Base-by-base conservation (phyloP, 2,888 invertebrate species). In the Tanytarsus gracilentus region DNA sequence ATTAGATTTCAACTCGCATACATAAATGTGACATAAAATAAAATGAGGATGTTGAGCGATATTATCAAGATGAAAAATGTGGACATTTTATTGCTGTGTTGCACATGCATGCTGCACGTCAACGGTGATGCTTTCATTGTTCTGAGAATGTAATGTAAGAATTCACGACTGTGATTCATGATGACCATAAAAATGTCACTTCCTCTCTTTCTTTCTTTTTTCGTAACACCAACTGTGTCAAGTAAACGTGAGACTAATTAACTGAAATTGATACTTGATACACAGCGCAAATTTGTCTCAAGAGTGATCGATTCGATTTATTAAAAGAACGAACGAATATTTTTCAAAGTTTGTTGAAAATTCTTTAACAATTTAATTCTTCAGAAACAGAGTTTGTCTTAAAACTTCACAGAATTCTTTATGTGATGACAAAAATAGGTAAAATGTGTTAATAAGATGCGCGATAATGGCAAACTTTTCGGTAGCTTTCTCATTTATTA, bases 401-500 rank as follows among this genome's bases (percentile, higher is more conserved):
- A n/a, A n/a, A n/a, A n/a, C n/a, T n/a, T n/a, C n/a, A n/a, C n/a
- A n/a, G 16, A 44, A 7, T 44, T 16, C 16, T 21, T 9, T 44
- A 21, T 55, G 39, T n/a, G 27, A 55, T 21, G 55, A 14, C 21
- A 29, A 30, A 7, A 14, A 27, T 18, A 44, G 23, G 58, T 58
- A 44, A 58, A 58, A 58, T 30, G 58, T 58, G 58, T 58, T 58
- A 58, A 58, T 58, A 44, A 58, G 27, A 58, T 29, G 58, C 58
- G 14, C 44, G 44, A 58, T 58, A 48, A 44, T 48, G 29, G 48
- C 58, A 29, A 48, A 56, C 30, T 40, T 40, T 39, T 53, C 53
- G 40, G 40, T 39, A 23, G 44, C 44, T 23, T 25, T 40, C 40
- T 58, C 4, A 44, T 44, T 21, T 44, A 23, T 44, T 11, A 23